phyloP scores from a whole-genome alignment of 2,888 invertebrate genomes.

The Drosophila percnosoma region DNA sequence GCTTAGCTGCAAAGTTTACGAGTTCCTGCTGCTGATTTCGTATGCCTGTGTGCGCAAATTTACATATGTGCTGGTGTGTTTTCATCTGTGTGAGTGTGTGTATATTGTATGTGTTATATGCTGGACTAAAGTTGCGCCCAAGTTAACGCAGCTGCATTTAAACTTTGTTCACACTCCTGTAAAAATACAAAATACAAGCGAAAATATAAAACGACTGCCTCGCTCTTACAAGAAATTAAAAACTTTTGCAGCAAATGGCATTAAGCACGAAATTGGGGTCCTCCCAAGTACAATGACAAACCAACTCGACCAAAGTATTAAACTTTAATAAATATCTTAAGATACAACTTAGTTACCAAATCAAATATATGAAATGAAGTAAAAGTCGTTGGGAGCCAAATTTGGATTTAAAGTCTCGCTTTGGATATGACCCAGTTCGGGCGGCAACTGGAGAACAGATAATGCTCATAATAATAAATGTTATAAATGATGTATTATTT shows the following conservation, averaged over 20 bases:
- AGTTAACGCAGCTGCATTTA: constrained; percentile 76
- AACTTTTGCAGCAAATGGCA: constrained; percentile 63
- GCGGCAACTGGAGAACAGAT: not conserved
- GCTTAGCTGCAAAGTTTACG: constrained; percentile 77
- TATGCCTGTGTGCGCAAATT: constrained; percentile 58
- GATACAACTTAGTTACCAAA: not conserved
- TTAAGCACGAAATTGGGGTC: constrained; percentile 52
- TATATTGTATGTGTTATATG: constrained; percentile 26
- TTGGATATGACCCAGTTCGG: not conserved
- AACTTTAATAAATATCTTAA: constrained; percentile 12
- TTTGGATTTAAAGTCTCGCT: not conserved
- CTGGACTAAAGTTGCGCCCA: constrained; percentile 56
- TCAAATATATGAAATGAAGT: not conserved
- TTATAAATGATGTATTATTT: not conserved
- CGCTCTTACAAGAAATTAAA: constrained; percentile 57
- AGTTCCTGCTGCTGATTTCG: constrained; percentile 51
- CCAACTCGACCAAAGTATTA: constrained; percentile 27
- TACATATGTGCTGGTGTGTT: constrained; percentile 43
- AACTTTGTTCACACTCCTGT: constrained; percentile 59
- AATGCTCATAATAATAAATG: not conserved
- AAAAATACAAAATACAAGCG: constrained; percentile 18
- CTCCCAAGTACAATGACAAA: constrained; percentile 23
- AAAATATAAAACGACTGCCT: constrained; percentile 11
- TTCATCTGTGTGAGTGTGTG: constrained; percentile 18
- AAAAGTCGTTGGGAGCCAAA: not conserved